Base-by-base conservation (phyloP, 2,888 invertebrate species). In the Furcula furcula region DNA sequence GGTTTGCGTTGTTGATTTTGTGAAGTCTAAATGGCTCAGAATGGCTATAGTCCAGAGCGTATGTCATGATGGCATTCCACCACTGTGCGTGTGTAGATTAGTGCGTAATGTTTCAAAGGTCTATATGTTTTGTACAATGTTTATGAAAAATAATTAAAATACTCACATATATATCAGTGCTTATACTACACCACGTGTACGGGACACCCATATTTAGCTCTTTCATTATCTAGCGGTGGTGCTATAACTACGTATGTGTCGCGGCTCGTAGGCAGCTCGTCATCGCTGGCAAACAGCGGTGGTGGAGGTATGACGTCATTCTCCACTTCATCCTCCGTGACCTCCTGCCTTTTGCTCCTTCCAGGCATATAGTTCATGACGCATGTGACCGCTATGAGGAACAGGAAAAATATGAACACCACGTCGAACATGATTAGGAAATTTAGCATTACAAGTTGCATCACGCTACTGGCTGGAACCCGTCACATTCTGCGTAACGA, bases 361-460 rank as follows among this genome's bases (percentile, higher is more conserved):
- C 93, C 92, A 21, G 95, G 95, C 82, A 94, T 91, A 78, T 95
- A 95, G 82, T 95, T 95, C 76, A 94, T 93, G 64, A 95, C 90
- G 74, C 95, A 95, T 54, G 94, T 94, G 64, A 95, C 94, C 55
- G 94, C 94, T 69, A 95, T 93, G 77, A 95, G 92, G 88, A 95
- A 95, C 76, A 95, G 90, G 90, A 95, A 95, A 87, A 95, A 95
- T 88, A 94, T 91, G 91, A 95, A 95, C 86, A 95, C 94, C 82
- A 94, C 92, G 90, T 95, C 94, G 91, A 95, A 95, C 94, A 95
- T 94, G 90, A 95, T 92, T 83, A 95, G 91, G 72, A 94, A 94
- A 90, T 95, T 95, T 89, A 94, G 91, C 91, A 94, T 94, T 92
- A 94, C 92, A 77, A 95, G 91, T 92, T 94, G 94, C 95, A 95